Percentiles rank a stretch among this genome's conserved stretches.
Conservation (phyloP, 2,797 vertebrate genomes). For the Pantherophis alleghaniensis region DNA sequence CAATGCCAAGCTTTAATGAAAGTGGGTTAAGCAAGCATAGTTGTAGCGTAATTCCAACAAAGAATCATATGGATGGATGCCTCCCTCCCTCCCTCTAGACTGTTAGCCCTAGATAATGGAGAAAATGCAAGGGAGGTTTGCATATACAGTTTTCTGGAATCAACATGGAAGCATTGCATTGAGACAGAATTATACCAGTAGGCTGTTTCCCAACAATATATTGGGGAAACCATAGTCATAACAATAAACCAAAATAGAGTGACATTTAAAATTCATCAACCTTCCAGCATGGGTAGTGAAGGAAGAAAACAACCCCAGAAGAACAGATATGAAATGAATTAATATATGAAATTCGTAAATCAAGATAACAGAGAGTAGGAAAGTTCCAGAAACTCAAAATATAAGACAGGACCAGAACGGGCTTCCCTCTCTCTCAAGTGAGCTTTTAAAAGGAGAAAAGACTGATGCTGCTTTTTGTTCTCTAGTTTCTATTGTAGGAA, state of each 20-base stretch:
- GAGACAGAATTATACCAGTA: background rate
- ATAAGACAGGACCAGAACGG: background rate
- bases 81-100: background rate
- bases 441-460: background rate
- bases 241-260: background rate
- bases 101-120: background rate
- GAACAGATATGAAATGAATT: background rate
- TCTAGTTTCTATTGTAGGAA: background rate
- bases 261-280: background rate
- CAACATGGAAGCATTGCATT: background rate
- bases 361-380: background rate
- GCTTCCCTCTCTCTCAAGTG: background rate
- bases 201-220: background rate
- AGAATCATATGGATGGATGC: background rate
- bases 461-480: background rate
- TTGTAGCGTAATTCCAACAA: conserved; percentile 4
- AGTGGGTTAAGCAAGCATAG: background rate
- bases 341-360: background rate
- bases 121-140: background rate
- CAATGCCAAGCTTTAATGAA: background rate
- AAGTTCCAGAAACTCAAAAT: background rate
- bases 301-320: background rate
- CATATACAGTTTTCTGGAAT: background rate
- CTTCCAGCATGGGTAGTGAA: background rate
- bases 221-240: background rate